Evolutionary conservation across 2,113 vertebrate species (phyloP).

Genomic region (Monarcha castaneiventris): DNA sequence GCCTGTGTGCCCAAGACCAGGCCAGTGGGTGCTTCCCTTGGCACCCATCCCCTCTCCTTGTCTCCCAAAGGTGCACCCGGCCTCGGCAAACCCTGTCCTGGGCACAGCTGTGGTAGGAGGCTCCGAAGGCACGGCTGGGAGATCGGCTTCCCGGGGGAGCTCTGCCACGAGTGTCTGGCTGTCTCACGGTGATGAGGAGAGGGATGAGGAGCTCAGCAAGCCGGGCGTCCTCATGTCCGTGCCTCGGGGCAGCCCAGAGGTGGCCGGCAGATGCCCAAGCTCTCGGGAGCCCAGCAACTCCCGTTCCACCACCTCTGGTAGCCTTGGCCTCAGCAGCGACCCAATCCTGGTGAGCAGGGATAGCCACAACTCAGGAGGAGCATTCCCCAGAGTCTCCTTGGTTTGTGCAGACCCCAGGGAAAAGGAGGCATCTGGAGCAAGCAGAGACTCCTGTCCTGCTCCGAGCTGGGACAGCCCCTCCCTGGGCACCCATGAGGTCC

Average conservation of each 20-base stretch:
- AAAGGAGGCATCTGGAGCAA: background rate
- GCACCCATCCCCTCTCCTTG: background rate
- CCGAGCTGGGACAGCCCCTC: background rate
- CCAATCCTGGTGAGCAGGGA: background rate
- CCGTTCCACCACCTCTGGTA: accelerated
- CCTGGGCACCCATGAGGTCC: background rate
- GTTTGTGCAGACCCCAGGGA: accelerated
- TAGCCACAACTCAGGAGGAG: background rate
- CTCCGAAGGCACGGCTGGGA: background rate
- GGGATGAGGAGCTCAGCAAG: background rate
- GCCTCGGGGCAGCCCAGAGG: accelerated
- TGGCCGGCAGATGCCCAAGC: accelerated
- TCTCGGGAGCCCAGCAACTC: accelerated
- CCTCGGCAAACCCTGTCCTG: accelerated
- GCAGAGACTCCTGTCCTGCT: background rate
- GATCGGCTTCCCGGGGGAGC: accelerated
- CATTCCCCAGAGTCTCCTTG: accelerated
- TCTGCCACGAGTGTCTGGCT: background rate
- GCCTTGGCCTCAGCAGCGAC: background rate
- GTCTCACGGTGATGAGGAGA: accelerated
- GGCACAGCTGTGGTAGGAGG: background rate
- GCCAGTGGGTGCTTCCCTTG: background rate
- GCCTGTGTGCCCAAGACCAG: background rate
- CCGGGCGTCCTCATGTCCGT: accelerated
- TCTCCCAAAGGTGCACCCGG: background rate